Conservation (phyloP, 2,888 invertebrate genomes). For the Mimumesa dahlbomi region DNA sequence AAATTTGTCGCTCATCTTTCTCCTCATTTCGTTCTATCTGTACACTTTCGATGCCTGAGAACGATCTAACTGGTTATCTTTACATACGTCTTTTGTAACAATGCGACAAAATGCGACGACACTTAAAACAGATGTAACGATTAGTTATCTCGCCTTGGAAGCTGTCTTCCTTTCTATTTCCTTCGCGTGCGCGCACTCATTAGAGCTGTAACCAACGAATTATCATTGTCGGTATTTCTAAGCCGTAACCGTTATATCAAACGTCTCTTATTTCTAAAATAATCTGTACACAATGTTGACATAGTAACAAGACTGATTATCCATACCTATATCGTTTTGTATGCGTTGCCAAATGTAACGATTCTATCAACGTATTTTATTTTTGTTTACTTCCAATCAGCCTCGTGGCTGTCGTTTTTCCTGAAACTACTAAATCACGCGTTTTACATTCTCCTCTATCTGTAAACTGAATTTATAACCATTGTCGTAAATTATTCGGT, state of each 20-base stretch:
- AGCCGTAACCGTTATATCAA: background rate
- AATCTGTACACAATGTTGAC: background rate
- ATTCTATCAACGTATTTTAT: background rate
- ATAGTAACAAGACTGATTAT: background rate
- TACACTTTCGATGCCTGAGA: background rate
- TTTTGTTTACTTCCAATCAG: background rate
- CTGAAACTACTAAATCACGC: too few species aligned
- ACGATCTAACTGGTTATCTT: background rate
- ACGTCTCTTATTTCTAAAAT: background rate
- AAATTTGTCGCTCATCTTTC: background rate
- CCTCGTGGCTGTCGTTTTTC: background rate
- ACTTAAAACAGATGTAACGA: too few species aligned
- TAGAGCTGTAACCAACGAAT: too few species aligned
- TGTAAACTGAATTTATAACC: too few species aligned
- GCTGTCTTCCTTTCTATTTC: too few species aligned
- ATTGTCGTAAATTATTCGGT: too few species aligned
- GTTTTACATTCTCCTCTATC: too few species aligned
- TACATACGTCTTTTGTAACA: background rate
- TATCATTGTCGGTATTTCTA: background rate
- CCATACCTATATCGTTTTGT: background rate
- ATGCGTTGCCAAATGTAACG: background rate
- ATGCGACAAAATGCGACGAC: background rate
- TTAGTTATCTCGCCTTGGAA: too few species aligned
- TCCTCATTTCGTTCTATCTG: background rate
- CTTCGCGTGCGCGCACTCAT: too few species aligned